Conservation (phyloP, 2,797 vertebrate species). For the Halcyon chelicuti region DNA sequence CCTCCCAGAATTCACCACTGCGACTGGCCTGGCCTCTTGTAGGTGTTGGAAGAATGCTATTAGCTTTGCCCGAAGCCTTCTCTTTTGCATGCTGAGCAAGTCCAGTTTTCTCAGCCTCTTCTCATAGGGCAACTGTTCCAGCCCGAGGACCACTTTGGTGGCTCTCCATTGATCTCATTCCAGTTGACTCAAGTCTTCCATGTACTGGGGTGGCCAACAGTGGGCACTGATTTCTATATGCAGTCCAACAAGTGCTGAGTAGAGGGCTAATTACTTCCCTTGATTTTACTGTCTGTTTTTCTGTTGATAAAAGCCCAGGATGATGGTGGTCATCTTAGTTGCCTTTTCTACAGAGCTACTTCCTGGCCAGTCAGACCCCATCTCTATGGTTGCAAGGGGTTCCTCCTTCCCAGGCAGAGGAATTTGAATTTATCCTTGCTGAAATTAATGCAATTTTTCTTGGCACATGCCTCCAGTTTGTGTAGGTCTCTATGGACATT, state of each 20-base stretch:
- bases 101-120: neutral
- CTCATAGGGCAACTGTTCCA: neutral
- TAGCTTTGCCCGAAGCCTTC: neutral
- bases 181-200: neutral
- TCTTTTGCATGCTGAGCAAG: neutral
- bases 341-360: neutral
- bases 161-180: neutral
- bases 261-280: neutral
- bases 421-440: neutral
- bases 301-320: neutral
- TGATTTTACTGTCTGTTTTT: neutral
- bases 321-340: neutral
- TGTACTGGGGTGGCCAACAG: neutral
- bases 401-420: neutral
- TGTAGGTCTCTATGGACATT: neutral
- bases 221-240: neutral
- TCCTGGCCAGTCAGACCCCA: neutral
- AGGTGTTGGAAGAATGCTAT: neutral
- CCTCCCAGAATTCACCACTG: neutral
- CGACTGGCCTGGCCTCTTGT: neutral
- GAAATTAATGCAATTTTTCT: neutral
- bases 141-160: neutral
- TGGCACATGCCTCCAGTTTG: neutral
- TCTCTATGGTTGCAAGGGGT: accelerated
- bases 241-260: neutral